A percentile compares a stretch with the other conserved stretches of the same genome.
Conservation (phyloP, 1,140 invertebrate species). For the Panulirus ornatus region DNA sequence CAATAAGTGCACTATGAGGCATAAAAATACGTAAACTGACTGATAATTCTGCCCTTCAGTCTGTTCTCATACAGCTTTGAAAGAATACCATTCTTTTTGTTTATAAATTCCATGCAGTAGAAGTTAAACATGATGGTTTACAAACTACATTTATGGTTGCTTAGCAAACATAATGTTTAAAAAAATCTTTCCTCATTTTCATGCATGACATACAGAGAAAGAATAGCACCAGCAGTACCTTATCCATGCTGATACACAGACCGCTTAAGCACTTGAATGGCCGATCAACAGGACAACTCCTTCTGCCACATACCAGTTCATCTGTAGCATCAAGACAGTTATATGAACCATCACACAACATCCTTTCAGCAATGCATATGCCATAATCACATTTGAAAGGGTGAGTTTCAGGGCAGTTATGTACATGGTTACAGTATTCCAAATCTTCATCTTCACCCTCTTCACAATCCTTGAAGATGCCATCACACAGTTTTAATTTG, state of each 20-base stretch:
- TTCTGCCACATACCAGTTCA: slow-evolving; percentile 66
- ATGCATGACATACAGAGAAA: neutral
- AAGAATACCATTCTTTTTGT: neutral
- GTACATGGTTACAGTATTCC: slow-evolving; percentile 61
- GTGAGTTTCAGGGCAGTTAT: slow-evolving; percentile 53
- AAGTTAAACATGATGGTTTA: neutral
- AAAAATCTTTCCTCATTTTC: neutral
- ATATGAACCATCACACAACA: slow-evolving; percentile 69
- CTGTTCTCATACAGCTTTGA: neutral
- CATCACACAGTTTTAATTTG: slow-evolving; percentile 63
- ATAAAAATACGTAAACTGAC: too few relatives aligned
- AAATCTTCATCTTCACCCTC: slow-evolving; percentile 69
- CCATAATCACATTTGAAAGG: slow-evolving; percentile 75
- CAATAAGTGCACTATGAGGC: too few relatives aligned
- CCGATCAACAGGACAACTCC: slow-evolving; percentile 64
- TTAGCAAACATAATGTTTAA: neutral
- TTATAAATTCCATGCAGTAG: neutral
- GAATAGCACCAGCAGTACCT: slow-evolving; percentile 36
- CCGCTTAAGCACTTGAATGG: slow-evolving; percentile 73
- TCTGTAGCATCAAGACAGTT: slow-evolving; percentile 71
- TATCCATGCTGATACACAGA: slow-evolving; percentile 69
- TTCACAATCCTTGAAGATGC: slow-evolving; percentile 66
- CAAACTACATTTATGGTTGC: neutral
- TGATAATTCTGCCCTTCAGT: neutral
- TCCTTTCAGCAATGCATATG: slow-evolving; percentile 67